Conservation (phyloP, 2,113 vertebrate genomes). For the Crocuta crocuta region DNA sequence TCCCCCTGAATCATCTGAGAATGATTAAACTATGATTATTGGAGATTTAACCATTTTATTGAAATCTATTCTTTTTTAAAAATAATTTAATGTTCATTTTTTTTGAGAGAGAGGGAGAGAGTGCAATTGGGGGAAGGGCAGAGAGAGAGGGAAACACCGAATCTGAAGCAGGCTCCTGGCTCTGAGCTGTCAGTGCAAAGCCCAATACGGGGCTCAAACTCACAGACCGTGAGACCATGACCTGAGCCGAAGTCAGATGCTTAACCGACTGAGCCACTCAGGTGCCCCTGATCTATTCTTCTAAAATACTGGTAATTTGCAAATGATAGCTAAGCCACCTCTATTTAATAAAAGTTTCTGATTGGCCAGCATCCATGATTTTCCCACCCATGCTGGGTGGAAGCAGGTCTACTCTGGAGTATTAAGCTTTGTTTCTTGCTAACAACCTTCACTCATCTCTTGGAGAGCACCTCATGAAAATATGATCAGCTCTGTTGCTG, state of each 20-base stretch:
- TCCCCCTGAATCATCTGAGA: conserved; percentile 60
- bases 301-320: background rate
- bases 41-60: conserved; percentile 25
- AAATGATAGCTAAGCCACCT: conserved; percentile 1
- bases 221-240: no score
- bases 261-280: no score
- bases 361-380: background rate
- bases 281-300: background rate
- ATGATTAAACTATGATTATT: background rate
- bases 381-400: background rate
- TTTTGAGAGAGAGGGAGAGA: no score
- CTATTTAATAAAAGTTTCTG: background rate
- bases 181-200: no score
- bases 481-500: background rate
- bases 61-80: background rate
- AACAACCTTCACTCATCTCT: background rate
- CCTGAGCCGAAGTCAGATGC: no score
- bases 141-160: no score
- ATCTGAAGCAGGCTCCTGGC: no score
- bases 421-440: background rate
- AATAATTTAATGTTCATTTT: no score
- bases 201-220: no score
- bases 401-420: background rate
- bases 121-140: no score
- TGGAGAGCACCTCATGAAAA: background rate